Evolutionary conservation across 2,113 vertebrate species (phyloP).

Genomic region (Petroica traversi): DNA sequence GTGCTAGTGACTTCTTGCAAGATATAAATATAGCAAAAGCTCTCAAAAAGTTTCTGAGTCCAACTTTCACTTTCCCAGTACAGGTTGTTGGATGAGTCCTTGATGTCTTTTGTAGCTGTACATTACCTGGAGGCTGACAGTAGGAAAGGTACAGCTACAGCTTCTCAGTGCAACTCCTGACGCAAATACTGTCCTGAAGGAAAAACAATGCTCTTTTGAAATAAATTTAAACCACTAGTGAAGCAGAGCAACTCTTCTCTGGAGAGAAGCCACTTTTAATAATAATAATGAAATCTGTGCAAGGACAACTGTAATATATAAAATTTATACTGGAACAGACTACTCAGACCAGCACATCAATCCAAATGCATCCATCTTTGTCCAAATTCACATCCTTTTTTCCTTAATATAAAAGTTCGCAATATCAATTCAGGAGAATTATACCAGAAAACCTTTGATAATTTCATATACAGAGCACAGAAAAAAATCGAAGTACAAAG

Average conservation of each 20-base stretch:
- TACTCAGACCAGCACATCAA: background rate
- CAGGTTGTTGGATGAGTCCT: background rate
- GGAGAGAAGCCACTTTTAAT: background rate
- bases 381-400: background rate
- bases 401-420: background rate
- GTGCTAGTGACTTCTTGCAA: background rate
- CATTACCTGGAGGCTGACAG: background rate
- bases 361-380: background rate
- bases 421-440: background rate
- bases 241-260: background rate
- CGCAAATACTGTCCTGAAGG: background rate
- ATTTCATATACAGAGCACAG: background rate
- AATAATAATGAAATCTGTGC: background rate
- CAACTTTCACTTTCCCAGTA: background rate
- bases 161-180: background rate
- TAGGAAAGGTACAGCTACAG: background rate
- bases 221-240: background rate
- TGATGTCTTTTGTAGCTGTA: background rate
- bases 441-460: background rate
- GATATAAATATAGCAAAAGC: background rate
- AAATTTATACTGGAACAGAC: background rate
- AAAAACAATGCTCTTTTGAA: background rate
- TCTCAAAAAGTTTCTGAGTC: background rate
- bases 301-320: background rate
- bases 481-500: background rate